Evolutionary conservation across 2,113 vertebrate species (phyloP).

Genomic region (Brachypodius melanocephalos): DNA sequence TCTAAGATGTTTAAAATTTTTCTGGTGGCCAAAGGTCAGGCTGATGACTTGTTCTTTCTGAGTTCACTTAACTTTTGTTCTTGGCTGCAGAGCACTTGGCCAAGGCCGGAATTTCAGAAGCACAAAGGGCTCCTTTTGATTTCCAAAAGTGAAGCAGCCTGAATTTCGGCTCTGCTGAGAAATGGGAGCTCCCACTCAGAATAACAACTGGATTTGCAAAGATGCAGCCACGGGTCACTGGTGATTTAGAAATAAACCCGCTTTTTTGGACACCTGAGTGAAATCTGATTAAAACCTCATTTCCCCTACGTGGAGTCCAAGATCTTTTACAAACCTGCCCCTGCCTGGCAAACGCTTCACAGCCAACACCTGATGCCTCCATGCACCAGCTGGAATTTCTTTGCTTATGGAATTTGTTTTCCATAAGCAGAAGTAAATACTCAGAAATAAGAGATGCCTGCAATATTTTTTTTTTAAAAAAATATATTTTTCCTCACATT

Average conservation of each 20-base stretch:
- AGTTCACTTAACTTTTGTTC: background rate
- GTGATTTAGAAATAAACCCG: background rate
- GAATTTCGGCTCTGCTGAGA: background rate
- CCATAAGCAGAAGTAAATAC: background rate
- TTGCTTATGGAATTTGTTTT: background rate
- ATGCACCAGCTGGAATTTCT: background rate
- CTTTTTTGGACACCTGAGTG: background rate
- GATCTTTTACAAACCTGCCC: background rate
- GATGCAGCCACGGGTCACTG: background rate
- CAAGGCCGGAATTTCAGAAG: background rate
- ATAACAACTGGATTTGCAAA: background rate
- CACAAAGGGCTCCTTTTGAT: background rate
- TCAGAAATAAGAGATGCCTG: background rate
- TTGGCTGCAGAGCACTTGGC: background rate
- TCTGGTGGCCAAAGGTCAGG: background rate
- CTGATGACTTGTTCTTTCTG: background rate
- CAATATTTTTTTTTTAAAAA: background rate
- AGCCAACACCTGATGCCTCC: background rate
- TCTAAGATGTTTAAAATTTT: background rate
- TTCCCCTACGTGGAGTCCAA: fast-evolving
- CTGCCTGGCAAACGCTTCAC: fast-evolving
- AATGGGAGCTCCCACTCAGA: background rate
- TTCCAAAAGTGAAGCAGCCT: background rate
- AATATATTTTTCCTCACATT: background rate
- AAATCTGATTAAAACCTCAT: background rate